Percentiles rank a stretch among this genome's conserved stretches.
These are phyloP conservation scores for Furnarius figulus DNA, from an alignment of 2,113 vertebrate species.

Conservation along the genomic window DNA sequence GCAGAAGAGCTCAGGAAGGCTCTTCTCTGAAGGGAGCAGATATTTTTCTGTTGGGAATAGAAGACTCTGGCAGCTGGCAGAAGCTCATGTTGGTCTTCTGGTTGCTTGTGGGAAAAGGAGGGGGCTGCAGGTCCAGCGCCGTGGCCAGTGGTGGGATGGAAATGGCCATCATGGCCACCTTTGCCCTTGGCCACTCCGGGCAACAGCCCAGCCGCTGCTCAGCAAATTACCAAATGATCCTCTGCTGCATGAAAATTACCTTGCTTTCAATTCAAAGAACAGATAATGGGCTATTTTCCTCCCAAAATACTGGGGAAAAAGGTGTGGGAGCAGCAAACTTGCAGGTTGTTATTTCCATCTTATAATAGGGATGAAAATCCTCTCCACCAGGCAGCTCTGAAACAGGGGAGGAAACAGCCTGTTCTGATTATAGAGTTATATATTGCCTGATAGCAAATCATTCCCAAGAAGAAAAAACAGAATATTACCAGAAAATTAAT, in stretches of 20 bases:
- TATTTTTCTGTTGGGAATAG: neutral
- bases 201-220: neutral
- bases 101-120: neutral
- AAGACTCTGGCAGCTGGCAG: constrained; percentile 10
- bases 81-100: neutral
- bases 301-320: neutral
- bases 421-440: neutral
- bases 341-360: neutral
- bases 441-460: constrained; percentile 1
- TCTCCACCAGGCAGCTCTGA: neutral
- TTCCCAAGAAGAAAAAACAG: neutral
- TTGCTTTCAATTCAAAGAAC: constrained; percentile 6
- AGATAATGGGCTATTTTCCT: constrained; percentile 51
- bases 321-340: neutral
- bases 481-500: constrained; percentile 9
- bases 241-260: neutral
- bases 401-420: neutral
- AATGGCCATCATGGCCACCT: neutral
- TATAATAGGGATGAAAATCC: neutral
- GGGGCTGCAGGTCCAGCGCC: neutral
- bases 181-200: fast-evolving
- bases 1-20: neutral
- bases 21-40: neutral
- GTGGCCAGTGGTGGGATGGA: neutral
- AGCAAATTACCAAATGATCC: neutral